A percentile compares a stretch with the other conserved stretches of the same genome.
Conservation (phyloP, 2,113 vertebrate genomes). For the Cyprinodon brontotheroides region DNA sequence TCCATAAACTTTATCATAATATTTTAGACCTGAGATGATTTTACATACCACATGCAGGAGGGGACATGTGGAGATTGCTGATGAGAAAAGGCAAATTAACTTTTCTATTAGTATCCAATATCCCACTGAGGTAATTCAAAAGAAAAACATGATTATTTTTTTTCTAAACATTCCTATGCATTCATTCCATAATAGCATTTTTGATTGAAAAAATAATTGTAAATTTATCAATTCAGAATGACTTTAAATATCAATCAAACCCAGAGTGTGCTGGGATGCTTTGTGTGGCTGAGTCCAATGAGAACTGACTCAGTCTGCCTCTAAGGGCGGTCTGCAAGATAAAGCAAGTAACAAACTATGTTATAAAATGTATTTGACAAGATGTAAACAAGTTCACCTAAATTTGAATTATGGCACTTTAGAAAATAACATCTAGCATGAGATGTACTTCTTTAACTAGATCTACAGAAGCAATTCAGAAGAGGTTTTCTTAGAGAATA, state of each 20-base stretch:
- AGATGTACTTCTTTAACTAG: conserved; percentile 22
- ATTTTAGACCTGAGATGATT: background rate
- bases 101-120: background rate
- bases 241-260: background rate
- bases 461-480: background rate
- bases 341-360: conserved; percentile 29
- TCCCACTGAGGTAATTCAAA: too few relatives aligned
- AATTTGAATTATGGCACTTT: conserved; percentile 54
- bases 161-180: background rate
- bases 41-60: background rate
- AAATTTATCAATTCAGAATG: background rate
- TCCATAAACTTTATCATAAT: too few relatives aligned
- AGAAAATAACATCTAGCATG: conserved; percentile 43
- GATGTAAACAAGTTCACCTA: conserved; percentile 20
- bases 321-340: conserved; percentile 40
- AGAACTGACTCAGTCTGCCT: conserved; percentile 33
- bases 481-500: conserved; percentile 26
- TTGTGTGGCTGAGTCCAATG: conserved; percentile 35
- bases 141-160: too few relatives aligned
- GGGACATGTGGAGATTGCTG: background rate
- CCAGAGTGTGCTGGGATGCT: background rate
- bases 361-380: background rate
- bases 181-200: background rate
- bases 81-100: background rate
- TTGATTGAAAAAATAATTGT: background rate